Evolutionary conservation across 2,797 vertebrate species (phyloP).

Genomic region (Coregonus sp.): DNA sequence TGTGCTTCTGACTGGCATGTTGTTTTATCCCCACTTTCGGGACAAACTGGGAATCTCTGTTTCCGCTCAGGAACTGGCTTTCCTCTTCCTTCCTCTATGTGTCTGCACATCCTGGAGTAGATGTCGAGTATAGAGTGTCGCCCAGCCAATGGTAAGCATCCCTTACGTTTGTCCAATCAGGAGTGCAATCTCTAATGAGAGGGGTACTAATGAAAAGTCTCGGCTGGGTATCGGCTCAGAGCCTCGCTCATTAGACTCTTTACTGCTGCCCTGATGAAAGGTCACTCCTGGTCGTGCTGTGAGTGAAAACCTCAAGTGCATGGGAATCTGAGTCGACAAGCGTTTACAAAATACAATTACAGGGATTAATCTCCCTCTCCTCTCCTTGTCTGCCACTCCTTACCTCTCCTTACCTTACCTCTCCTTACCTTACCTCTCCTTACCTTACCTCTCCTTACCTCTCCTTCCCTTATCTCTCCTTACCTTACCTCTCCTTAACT

Average conservation of each 20-base stretch:
- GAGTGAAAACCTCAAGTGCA: slow-evolving; percentile 43
- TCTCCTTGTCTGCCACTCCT: background rate
- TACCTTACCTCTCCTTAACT: background rate
- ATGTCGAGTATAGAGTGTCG: slow-evolving; percentile 1
- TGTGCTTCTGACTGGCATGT: background rate
- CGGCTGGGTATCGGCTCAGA: slow-evolving; percentile 42
- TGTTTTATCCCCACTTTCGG: background rate
- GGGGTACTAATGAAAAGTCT: slow-evolving; percentile 28
- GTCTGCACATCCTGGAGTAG: slow-evolving; percentile 1
- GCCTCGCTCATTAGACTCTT: slow-evolving; percentile 72
- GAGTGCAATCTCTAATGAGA: slow-evolving; percentile 62
- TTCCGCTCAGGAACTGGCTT: slow-evolving; percentile 8
- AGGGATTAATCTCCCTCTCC: slow-evolving; percentile 39
- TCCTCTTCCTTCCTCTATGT: slow-evolving; percentile 3
- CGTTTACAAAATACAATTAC: slow-evolving; percentile 70
- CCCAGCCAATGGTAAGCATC: slow-evolving; percentile 11
- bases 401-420: background rate
- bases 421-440: background rate
- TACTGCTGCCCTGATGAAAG: slow-evolving; percentile 66
- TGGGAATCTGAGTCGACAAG: slow-evolving; percentile 64
- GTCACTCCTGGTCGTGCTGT: slow-evolving; percentile 48
- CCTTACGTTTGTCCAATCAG: slow-evolving; percentile 42
- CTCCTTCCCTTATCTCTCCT: slow-evolving; percentile 7
- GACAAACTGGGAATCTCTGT: slow-evolving; percentile 7
- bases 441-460: background rate